phyloP scores from a whole-genome alignment of 2,797 vertebrate species.

The Periophthalmus magnuspinnatus region DNA sequence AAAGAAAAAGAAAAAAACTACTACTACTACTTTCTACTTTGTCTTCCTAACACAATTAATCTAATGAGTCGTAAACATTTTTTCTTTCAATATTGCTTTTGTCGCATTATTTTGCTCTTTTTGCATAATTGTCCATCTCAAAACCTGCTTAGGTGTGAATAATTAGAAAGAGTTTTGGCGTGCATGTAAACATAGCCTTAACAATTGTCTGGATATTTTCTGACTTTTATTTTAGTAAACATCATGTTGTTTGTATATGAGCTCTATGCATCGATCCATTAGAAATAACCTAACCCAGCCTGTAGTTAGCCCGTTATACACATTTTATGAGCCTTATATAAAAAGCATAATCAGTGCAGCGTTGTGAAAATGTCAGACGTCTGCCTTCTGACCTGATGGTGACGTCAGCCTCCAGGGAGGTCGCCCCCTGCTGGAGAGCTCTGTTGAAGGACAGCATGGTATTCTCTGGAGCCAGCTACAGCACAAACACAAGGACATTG shows the following conservation, averaged over 20 bases:
- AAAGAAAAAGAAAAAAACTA: no score
- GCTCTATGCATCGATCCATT: neutral
- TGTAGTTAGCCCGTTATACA: no score
- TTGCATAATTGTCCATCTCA: no score
- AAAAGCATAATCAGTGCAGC: neutral
- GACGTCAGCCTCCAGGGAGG: slow-evolving; percentile 88
- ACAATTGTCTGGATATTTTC: neutral
- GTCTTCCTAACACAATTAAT: no score
- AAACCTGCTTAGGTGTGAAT: no score
- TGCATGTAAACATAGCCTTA: no score
- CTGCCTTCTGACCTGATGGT: slow-evolving; percentile 81
- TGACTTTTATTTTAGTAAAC: neutral
- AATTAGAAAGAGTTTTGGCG: no score
- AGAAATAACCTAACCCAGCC: neutral
- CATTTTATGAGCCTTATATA: neutral
- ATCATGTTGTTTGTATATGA: neutral
- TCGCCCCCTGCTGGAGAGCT: slow-evolving; percentile 86
- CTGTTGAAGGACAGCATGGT: slow-evolving; percentile 93
- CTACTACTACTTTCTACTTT: no score
- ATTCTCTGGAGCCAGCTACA: slow-evolving; percentile 92
- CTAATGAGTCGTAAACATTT: no score
- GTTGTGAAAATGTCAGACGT: neutral
- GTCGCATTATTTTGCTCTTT: no score
- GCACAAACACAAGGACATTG: slow-evolving; percentile 18
- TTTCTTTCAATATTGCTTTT: no score